phyloP scores from a whole-genome alignment of 2,113 vertebrate genomes.

The Parotia lawesii region DNA sequence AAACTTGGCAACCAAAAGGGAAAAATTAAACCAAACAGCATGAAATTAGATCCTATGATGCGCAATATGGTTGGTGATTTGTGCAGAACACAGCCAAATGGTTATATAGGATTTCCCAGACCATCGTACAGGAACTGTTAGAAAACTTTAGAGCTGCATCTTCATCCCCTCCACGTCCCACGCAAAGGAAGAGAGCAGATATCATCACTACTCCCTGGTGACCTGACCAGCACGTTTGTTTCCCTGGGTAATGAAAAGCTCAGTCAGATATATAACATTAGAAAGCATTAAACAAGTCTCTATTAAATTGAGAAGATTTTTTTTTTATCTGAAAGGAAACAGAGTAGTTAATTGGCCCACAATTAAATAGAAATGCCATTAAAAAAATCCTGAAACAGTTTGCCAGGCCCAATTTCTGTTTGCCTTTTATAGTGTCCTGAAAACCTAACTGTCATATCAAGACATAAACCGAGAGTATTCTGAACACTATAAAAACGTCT shows the following conservation, averaged over 20 bases:
- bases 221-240: constrained; percentile 31
- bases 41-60: not conserved
- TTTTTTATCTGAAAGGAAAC: constrained; percentile 58
- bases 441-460: constrained; percentile 14
- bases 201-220: not conserved
- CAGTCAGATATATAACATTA: constrained; percentile 44
- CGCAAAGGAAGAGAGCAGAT: not conserved
- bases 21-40: not conserved
- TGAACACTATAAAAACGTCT: not conserved
- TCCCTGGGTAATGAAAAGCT: constrained; percentile 61
- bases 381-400: constrained; percentile 20
- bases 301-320: constrained; percentile 41
- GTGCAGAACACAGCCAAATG: not conserved
- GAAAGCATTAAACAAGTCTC: constrained; percentile 54
- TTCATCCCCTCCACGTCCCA: not conserved
- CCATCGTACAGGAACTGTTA: not conserved
- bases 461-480: constrained; percentile 18
- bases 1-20: not conserved
- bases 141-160: not conserved
- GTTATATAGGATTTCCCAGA: not conserved
- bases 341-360: constrained; percentile 48
- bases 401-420: constrained; percentile 26
- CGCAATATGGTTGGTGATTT: not conserved
- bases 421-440: not conserved
- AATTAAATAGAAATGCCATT: constrained; percentile 64